These are phyloP conservation scores for Cryptoblepharus egeriae DNA, from an alignment of 2,797 vertebrate genomes.

Conservation along the genomic window DNA sequence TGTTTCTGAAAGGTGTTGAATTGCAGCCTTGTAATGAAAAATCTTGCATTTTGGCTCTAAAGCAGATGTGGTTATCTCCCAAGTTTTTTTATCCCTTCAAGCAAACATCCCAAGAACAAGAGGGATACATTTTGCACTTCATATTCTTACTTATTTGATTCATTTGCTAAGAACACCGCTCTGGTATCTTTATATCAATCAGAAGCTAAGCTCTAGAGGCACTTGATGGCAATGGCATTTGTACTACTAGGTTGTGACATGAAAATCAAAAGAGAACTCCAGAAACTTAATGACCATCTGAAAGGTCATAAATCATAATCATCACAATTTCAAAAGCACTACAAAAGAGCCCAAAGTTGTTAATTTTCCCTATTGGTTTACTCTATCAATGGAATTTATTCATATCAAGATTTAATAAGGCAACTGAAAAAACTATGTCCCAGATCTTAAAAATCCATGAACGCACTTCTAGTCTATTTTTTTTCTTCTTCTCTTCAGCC, in stretches of 20 bases:
- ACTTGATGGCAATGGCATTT: conserved; percentile 8
- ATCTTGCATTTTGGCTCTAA: neutral
- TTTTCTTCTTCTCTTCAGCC: neutral
- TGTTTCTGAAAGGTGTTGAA: conserved; percentile 50
- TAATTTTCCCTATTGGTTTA: neutral
- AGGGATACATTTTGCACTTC: neutral
- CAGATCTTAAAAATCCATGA: neutral
- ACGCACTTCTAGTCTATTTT: neutral
- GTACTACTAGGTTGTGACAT: neutral
- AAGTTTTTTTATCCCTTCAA: neutral
- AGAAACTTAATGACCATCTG: neutral
- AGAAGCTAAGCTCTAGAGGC: neutral
- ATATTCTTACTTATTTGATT: neutral
- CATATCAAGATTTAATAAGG: neutral
- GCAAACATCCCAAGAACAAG: neutral
- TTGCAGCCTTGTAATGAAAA: conserved; percentile 19
- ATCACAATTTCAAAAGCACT: neutral
- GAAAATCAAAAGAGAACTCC: neutral
- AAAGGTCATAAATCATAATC: conserved; percentile 9
- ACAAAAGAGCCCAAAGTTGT: neutral
- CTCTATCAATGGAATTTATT: neutral
- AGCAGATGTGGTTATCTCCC: conserved; percentile 36
- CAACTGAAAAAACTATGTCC: neutral
- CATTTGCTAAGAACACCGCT: conserved; percentile 8
- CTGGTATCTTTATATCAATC: neutral